phyloP scores from a whole-genome alignment of 92 coral and sea anemone species.

The Muricea muricata region DNA sequence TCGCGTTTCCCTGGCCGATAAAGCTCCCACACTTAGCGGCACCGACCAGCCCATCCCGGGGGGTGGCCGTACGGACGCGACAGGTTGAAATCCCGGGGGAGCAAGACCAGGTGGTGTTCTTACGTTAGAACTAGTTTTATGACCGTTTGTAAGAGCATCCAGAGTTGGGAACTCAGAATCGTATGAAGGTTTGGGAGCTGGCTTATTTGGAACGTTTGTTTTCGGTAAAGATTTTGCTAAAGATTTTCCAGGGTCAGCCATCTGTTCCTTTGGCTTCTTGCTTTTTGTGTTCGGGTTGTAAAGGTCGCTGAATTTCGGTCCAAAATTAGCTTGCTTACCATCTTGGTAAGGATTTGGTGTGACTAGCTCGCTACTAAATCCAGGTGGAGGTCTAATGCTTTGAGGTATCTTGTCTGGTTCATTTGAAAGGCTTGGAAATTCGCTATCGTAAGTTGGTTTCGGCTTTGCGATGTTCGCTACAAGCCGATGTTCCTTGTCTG shows the following conservation, averaged over 20 bases:
- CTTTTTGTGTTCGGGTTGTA: neutral
- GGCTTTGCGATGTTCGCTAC: constrained; percentile 22
- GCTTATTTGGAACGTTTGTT: neutral
- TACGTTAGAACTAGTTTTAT: constrained; percentile 26
- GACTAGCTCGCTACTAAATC: neutral
- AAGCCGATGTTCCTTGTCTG: constrained; percentile 29
- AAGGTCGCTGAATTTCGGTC: neutral
- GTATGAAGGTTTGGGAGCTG: constrained; percentile 39
- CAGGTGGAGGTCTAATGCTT: constrained; percentile 1
- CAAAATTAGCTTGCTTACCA: neutral
- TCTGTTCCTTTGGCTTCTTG: neutral
- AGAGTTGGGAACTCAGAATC: constrained; percentile 39
- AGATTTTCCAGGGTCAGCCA: neutral
- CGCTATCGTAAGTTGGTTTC: neutral
- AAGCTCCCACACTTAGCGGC: neutral
- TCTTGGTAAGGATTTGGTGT: neutral
- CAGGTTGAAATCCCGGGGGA: constrained; percentile 28
- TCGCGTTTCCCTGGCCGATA: constrained; percentile 39
- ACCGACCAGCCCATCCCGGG: constrained; percentile 28
- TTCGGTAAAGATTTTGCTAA: neutral
- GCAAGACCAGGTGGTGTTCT: constrained; percentile 32
- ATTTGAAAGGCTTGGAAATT: constrained; percentile 42
- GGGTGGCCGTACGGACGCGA: constrained; percentile 39
- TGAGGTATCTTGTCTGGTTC: neutral
- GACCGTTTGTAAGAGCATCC: constrained; percentile 19